Evolutionary conservation across 2,113 vertebrate genomes (phyloP), one percentile per base, ranked within the genome.

Genomic region (Xiphias gladius): DNA sequence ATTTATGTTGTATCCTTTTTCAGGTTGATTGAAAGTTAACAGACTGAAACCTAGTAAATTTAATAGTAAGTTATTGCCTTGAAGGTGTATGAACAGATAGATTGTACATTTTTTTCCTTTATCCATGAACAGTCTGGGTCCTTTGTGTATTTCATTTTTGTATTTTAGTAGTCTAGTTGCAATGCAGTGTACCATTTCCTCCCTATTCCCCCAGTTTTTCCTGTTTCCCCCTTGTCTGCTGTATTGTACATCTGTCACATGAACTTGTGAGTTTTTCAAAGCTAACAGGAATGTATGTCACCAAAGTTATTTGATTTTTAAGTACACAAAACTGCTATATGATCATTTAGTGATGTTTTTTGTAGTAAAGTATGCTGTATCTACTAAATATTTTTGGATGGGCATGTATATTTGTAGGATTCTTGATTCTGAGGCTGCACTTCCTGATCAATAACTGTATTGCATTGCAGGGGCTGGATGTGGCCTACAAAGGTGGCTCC

Each of bases 401-500:
- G 14, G 32, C 14, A 30, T 64, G 35, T 17, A 58, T 7, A 32
- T 61, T 8, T 32, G 2, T 10, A 2, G 7, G 30, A 10, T 32
- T 4, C 5, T 46, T 24, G 9, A 37, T 19, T 59, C 19, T 12
- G 2, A 64, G 10, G 22, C 39, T 3, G 8, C 10, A 43, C 20
- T 48, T 62, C 62, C 26, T 55, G 43, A 30, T 83, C 32, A 41
- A 22, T 26, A 66, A 19, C 13, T 61, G 24, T 65, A 17, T 1
- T 24, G 22, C 28, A 48, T 54, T 41, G 55, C 5, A 26, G 52
- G 48, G 3, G 28, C 13, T 65, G 37, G 37, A 35, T 57, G 65
- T 50, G 35, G 28, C 28, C 50, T 35, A 48, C n/a, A 66, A 30
- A 74, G 12, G 65, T 73, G 41, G 28, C 46, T 67, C n/a, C 58